Percentiles rank a stretch among this genome's conserved stretches.
These are phyloP conservation scores for Astyanax mexicanus DNA, from an alignment of 2,797 vertebrate genomes.

Conservation along the genomic window DNA sequence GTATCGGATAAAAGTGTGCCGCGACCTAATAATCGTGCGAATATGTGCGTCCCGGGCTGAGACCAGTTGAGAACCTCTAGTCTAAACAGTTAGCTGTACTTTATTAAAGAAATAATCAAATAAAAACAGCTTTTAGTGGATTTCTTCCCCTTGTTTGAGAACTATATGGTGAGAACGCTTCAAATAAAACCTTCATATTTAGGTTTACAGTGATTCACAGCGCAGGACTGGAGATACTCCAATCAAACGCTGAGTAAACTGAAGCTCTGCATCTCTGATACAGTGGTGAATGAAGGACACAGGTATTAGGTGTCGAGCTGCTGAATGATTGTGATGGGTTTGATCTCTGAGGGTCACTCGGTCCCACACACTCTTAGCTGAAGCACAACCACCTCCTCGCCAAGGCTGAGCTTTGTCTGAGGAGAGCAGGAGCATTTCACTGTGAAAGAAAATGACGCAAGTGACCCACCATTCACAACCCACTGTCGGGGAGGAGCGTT, in stretches of 20 bases:
- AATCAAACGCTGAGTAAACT: neutral
- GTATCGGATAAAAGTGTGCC: too few relatives aligned
- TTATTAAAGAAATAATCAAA: too few relatives aligned
- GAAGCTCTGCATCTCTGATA: neutral
- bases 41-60: too few relatives aligned
- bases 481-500: neutral
- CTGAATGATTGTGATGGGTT: neutral
- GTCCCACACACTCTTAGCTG: neutral
- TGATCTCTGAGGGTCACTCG: neutral
- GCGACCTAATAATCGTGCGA: too few relatives aligned
- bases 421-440: constrained; percentile 21
- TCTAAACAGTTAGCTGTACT: too few relatives aligned
- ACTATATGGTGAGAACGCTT: too few relatives aligned
- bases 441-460: constrained; percentile 16
- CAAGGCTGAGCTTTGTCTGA: constrained; percentile 4
- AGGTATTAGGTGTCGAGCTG: neutral
- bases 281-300: neutral
- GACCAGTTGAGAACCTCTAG: too few relatives aligned
- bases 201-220: neutral
- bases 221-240: neutral
- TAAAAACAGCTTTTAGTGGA: too few relatives aligned
- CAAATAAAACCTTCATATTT: too few relatives aligned
- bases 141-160: too few relatives aligned
- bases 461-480: neutral
- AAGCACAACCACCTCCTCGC: neutral